Conservation (phyloP, 2,113 vertebrate species). For the Melanostigma gelatinosum region DNA sequence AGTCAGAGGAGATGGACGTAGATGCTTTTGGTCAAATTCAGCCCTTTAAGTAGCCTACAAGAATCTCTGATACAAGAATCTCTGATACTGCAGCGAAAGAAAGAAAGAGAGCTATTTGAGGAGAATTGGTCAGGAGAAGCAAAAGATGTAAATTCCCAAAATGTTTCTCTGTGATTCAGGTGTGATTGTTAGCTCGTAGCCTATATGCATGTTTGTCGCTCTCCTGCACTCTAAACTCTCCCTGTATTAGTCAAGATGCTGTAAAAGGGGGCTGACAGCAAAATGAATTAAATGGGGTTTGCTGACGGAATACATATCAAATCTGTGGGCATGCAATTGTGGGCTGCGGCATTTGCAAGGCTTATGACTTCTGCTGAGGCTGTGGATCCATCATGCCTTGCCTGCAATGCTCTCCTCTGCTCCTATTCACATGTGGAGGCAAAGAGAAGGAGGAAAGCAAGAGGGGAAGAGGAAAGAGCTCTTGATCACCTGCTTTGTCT, state of each 20-base stretch:
- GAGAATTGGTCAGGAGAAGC: conserved; percentile 14
- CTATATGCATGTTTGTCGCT: conserved; percentile 52
- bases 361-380: conserved; percentile 80
- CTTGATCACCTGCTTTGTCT: conserved; percentile 85
- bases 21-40: conserved; percentile 29
- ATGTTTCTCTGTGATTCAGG: conserved; percentile 32
- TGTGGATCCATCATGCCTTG: conserved; percentile 74
- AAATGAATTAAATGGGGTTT: conserved; percentile 83
- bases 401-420: conserved; percentile 57
- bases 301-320: conserved; percentile 83
- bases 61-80: conserved; percentile 8
- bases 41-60: not conserved
- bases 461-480: conserved; percentile 65
- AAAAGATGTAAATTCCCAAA: conserved; percentile 17
- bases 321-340: conserved; percentile 74
- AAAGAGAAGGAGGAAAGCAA: conserved; percentile 44
- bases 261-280: conserved; percentile 78
- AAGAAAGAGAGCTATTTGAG: not conserved
- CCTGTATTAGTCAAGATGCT: conserved; percentile 62
- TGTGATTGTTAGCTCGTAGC: conserved; percentile 52
- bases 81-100: not conserved
- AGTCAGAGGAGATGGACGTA: not conserved
- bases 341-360: conserved; percentile 75
- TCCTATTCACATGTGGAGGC: conserved; percentile 53
- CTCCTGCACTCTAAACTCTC: conserved; percentile 60